Percentiles rank a stretch among this genome's conserved stretches.
These are phyloP conservation scores for Octodon degus DNA, from an alignment of 2,113 vertebrate genomes.

Conservation along the genomic window DNA sequence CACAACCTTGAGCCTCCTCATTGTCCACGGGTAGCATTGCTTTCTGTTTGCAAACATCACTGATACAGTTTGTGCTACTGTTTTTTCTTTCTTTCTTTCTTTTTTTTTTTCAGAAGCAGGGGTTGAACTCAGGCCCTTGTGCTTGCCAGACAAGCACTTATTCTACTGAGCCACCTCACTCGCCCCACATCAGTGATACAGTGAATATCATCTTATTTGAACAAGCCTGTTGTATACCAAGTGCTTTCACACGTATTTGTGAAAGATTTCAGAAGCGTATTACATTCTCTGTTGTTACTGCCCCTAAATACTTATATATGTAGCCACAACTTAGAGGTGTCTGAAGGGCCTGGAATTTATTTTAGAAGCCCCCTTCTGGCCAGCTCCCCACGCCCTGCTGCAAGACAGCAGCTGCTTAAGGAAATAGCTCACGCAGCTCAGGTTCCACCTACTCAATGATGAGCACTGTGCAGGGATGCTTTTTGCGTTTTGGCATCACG, in stretches of 20 bases:
- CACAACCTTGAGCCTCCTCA: neutral
- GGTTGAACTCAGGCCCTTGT: too few species aligned
- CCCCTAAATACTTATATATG: conserved; percentile 46
- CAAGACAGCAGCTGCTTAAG: neutral
- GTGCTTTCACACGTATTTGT: conserved; percentile 9
- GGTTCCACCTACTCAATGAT: rapidly evolving
- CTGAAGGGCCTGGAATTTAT: conserved; percentile 8
- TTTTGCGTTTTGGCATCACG: neutral
- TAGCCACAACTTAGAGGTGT: neutral
- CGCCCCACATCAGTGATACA: neutral
- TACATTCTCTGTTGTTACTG: neutral
- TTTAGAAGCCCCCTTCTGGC: conserved; percentile 33
- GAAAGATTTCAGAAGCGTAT: conserved; percentile 28
- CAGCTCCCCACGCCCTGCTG: neutral
- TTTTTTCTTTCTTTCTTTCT: too few species aligned
- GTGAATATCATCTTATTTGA: conserved; percentile 13
- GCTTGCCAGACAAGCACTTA: too few species aligned
- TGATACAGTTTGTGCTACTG: neutral
- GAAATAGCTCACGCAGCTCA: neutral
- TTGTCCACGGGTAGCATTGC: too few species aligned
- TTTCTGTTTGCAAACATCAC: neutral
- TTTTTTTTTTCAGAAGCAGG: too few species aligned
- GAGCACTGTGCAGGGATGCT: neutral
- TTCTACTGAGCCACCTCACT: too few species aligned
- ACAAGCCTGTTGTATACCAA: neutral